phyloP scores from a whole-genome alignment of 2,888 invertebrate species.

The Apamea anceps region DNA sequence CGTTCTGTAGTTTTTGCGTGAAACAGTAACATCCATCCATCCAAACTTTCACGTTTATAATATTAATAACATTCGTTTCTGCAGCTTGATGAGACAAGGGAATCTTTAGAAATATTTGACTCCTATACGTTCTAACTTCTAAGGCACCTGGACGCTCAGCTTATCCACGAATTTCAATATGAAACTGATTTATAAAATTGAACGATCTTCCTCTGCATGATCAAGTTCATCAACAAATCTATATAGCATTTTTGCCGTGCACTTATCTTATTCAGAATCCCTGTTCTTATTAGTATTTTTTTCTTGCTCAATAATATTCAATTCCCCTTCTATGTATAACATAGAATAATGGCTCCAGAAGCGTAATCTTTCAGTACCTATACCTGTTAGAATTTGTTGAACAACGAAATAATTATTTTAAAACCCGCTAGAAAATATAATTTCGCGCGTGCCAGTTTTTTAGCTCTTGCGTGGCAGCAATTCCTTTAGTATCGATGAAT shows the following conservation, averaged over 20 bases:
- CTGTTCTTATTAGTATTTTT: background rate
- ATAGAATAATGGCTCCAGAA: background rate
- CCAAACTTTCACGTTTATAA: no score
- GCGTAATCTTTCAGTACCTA: background rate
- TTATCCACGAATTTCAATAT: background rate
- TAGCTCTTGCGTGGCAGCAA: background rate
- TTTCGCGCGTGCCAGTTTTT: conserved; percentile 14
- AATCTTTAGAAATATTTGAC: background rate
- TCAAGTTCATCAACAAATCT: background rate
- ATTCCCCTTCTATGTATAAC: background rate
- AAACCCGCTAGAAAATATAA: conserved; percentile 5
- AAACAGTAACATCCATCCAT: no score
- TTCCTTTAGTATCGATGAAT: conserved; percentile 19
- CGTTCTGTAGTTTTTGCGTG: no score
- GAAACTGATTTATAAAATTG: background rate
- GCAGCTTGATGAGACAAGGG: background rate
- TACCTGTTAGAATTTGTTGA: background rate
- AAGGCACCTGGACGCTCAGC: no score
- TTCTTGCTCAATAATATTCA: background rate
- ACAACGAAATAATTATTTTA: background rate
- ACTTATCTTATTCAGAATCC: background rate
- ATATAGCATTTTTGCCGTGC: background rate
- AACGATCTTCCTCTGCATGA: background rate
- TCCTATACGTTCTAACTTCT: background rate
- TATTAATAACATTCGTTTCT: no score